A percentile compares a stretch with the other conserved stretches of the same genome.
These are phyloP conservation scores for Pteruthius melanotis DNA, from an alignment of 2,113 vertebrate species.

Conservation along the genomic window DNA sequence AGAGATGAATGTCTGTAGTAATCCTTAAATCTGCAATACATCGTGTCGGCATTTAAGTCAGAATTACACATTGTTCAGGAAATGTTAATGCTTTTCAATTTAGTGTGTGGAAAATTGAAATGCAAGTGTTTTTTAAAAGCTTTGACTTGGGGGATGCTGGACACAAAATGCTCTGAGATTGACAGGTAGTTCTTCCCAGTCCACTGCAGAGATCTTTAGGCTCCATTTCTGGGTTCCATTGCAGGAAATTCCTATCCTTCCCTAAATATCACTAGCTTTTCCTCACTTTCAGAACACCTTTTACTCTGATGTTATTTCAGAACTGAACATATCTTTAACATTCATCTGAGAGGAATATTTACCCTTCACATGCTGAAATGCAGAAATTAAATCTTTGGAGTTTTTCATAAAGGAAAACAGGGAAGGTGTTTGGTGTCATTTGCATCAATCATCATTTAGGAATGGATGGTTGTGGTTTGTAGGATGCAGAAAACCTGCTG, in stretches of 20 bases:
- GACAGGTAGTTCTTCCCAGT: background rate
- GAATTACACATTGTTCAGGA: background rate
- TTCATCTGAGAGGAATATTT: background rate
- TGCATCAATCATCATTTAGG: background rate
- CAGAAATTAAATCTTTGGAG: background rate
- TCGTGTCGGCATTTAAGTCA: background rate
- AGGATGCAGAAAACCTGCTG: background rate
- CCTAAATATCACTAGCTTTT: background rate
- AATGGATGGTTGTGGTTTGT: background rate
- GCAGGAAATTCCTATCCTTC: background rate
- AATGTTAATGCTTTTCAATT: background rate
- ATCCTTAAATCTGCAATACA: conserved; percentile 28
- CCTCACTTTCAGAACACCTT: background rate
- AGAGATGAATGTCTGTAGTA: background rate
- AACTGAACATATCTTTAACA: background rate
- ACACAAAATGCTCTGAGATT: background rate
- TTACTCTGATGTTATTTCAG: background rate
- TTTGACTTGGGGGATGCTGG: background rate
- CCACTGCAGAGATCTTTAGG: background rate
- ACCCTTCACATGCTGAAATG: background rate
- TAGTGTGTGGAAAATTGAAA: background rate
- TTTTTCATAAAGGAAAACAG: background rate
- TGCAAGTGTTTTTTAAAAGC: background rate
- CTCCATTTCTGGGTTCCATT: background rate
- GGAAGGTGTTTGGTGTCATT: background rate